Base-by-base conservation (phyloP, 1,140 invertebrate genomes). In the Tachypleus tridentatus region DNA sequence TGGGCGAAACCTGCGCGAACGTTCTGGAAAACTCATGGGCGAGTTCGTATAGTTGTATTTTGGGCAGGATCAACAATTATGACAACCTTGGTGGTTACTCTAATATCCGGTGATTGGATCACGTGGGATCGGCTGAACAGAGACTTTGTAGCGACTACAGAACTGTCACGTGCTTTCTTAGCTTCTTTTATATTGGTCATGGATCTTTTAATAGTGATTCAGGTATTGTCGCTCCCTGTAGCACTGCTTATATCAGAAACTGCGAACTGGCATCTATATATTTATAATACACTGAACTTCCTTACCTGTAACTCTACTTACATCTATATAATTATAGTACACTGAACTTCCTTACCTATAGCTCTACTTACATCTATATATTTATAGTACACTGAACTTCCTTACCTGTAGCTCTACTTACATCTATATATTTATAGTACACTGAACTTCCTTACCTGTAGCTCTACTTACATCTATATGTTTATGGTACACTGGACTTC, bases 141-240 rank as follows among this genome's bases (percentile, higher is more conserved):
- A 57, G 80, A 80, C 64, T 80, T 82, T 69, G 71, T 82, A 50
- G 77, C 79, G n/a, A 80, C 77, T 50, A 82, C 81, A 74, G 81
- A 83, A 72, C 64, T 82, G 6, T 80, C 81, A 4, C 72, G 81
- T 48, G 78, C 80, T 7, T 81, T 82, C 71, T 72, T 82, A 6
- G 81, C 81, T 5, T 82, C 80, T 4, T 81, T 82, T 66, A 82
- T 83, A 63, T 75, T 83, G n/a, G 78, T 82, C 3, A 79, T 82
- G 76, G 81, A 83, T 72, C 72, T 83, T 11, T 65, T 82, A 7
- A 82, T 83, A 70, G 80, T 82, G 58, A 81, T 82, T 79, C 81
- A 83, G 76, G 77, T 78, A 69, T 58, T 64, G 3, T 57, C 49
- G 51, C 49, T 58, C 1, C 63, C 29, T 29, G 29, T 29, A 29